Evolutionary conservation across 2,888 invertebrate species (phyloP), one percentile per base, ranked within the genome.

Genomic region (Atrina japonica): DNA sequence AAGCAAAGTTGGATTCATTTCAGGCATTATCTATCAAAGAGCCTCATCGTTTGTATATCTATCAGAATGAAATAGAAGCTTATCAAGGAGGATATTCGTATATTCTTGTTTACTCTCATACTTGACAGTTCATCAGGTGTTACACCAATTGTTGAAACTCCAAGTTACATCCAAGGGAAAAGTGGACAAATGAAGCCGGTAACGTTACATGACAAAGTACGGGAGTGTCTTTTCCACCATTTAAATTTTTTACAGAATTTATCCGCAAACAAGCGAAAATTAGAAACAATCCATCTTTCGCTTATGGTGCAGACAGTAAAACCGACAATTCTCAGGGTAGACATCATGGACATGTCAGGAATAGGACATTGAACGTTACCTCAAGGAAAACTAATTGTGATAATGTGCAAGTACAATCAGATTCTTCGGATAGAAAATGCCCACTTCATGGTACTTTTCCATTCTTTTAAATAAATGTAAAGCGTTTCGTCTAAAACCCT

Each of bases 211-310:
- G 58, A 53, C 49, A 40, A 47, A 27, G 1, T 35, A 74, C n/a
- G n/a, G n/a, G 27, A 6, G 67, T 76, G n/a, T n/a, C 61, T 2
- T 76, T 61, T 59, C 80, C 73, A 29, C 77, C 76, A 23, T 81
- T 78, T 43, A 6, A 29, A 11, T 35, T 72, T 2, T 72, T 78
- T 50, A 45, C 50, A 3, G 45, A 66, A 30, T 80, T 76, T 41
- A 60, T 80, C n/a, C 47, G 47, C 1, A 9, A 47, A 47, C 47
- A 47, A 23, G 2, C 47, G 47, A 47, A 23, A 47, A 47, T 47
- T 16, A 47, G 47, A 23, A 47, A 47, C 47, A 47, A 47, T 9
- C 47, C 47, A 2, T 47, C 47, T 14, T 47, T 47, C 23, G 47
- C 14, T 16, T 47, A 47, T 47, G 47, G 47, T 5, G 47, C 23